Evolutionary conservation across 1,140 invertebrate species (phyloP).

Genomic region (Nomia melanderi): DNA sequence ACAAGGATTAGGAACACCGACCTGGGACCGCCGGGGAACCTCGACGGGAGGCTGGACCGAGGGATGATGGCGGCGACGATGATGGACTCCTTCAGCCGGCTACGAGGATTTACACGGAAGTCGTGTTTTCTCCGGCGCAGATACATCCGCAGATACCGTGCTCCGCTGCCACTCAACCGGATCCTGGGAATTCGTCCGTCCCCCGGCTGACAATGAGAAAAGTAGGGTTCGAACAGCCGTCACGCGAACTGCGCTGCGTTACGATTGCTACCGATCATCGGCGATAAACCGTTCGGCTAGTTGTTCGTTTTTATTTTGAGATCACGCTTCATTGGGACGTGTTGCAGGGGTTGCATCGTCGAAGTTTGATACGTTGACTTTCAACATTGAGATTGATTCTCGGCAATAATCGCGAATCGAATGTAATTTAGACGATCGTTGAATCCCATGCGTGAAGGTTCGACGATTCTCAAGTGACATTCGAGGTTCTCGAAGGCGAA

Average conservation of each 20-base stretch:
- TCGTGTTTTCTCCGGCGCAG: conserved; percentile 52
- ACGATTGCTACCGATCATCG: neutral
- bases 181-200: conserved; percentile 37
- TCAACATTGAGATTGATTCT: too few species aligned
- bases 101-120: conserved; percentile 51
- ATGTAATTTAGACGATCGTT: too few species aligned
- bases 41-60: neutral
- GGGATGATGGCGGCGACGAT: neutral
- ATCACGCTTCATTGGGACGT: neutral
- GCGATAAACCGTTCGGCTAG: conserved; percentile 30
- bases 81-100: neutral
- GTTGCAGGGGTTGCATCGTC: too few species aligned
- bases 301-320: neutral
- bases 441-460: too few species aligned
- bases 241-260: conserved; percentile 38
- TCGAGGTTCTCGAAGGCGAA: too few species aligned
- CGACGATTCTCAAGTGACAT: too few species aligned
- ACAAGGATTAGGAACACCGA: conserved; percentile 68
- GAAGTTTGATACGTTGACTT: too few species aligned
- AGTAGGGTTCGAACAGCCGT: conserved; percentile 45
- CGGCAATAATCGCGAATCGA: too few species aligned
- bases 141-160: conserved; percentile 44
- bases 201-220: conserved; percentile 49
- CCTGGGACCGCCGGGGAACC: neutral
- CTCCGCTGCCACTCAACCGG: conserved; percentile 36